Evolutionary conservation across 1,140 invertebrate genomes (phyloP).

Genomic region (Diabrotica undecimpunctata): DNA sequence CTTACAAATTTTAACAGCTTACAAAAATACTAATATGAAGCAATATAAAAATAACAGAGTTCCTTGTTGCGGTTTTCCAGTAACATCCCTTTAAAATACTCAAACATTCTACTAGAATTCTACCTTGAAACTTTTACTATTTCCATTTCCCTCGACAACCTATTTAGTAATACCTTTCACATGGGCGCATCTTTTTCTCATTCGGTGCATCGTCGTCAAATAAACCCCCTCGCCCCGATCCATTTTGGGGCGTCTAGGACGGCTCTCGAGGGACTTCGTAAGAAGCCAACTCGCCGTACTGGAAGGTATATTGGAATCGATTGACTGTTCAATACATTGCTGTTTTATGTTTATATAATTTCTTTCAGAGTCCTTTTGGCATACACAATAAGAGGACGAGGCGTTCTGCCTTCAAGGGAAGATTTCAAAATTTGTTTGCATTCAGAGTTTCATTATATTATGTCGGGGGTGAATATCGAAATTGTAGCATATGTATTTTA

Average conservation of each 20-base stretch:
- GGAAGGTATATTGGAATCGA: slow-evolving; percentile 34
- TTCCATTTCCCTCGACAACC: slow-evolving; percentile 1
- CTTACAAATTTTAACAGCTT: no score
- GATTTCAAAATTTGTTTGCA: slow-evolving; percentile 1
- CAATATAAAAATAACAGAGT: no score
- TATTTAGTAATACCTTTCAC: slow-evolving; percentile 20
- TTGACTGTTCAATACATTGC: slow-evolving; percentile 31
- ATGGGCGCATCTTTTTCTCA: slow-evolving; percentile 15
- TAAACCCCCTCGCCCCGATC: slow-evolving; percentile 9
- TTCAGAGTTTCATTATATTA: slow-evolving; percentile 2
- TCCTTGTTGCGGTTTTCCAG: no score
- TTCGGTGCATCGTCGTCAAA: slow-evolving; percentile 12
- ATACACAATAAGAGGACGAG: not conserved
- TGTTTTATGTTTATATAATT: slow-evolving; percentile 36
- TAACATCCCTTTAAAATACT: not conserved
- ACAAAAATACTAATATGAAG: no score
- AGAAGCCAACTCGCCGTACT: slow-evolving; percentile 26
- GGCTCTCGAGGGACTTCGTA: slow-evolving; percentile 21
- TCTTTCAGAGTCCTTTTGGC: slow-evolving; percentile 18
- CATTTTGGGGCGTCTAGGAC: slow-evolving; percentile 11
- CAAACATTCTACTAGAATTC: not conserved
- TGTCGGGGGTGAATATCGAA: not conserved
- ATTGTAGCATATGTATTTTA: not conserved
- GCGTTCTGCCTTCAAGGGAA: not conserved
- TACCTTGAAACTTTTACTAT: not conserved